Evolutionary conservation across 2,113 vertebrate species (phyloP).

Genomic region (Protobothrops mucrosquamatus): DNA sequence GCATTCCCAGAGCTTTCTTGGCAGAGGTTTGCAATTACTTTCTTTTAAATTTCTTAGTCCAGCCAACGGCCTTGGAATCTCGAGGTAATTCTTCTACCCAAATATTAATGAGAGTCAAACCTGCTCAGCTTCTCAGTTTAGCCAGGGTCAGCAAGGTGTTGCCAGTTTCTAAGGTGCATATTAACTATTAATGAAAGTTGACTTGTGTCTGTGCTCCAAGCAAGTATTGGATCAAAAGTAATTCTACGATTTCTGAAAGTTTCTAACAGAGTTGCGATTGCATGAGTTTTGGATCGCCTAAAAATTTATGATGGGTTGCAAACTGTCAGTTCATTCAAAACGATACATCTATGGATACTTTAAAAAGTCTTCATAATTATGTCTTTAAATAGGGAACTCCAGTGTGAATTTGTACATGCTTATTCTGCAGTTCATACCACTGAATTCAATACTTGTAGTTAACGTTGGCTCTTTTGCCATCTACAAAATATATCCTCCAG

Average conservation of each 20-base stretch:
- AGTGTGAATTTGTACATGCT: background rate
- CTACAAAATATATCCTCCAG: background rate
- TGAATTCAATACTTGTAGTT: background rate
- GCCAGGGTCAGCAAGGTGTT: background rate
- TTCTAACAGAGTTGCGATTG: background rate
- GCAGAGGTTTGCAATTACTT: background rate
- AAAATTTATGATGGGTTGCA: background rate
- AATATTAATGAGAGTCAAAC: background rate
- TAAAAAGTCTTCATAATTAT: background rate
- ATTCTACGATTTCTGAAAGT: background rate
- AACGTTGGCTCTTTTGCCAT: background rate
- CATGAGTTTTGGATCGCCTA: background rate
- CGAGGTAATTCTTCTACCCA: background rate
- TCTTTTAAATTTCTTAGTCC: background rate
- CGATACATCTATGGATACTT: background rate
- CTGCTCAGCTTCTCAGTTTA: background rate
- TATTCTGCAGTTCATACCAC: background rate
- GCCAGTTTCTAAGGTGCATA: background rate
- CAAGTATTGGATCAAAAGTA: background rate
- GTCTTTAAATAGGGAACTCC: background rate
- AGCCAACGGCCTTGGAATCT: background rate
- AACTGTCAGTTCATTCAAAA: background rate
- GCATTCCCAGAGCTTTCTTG: background rate
- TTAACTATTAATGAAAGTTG: background rate
- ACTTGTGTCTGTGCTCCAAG: background rate